Base-by-base conservation (phyloP, 2,888 invertebrate species). In the Panorpa germanica region DNA sequence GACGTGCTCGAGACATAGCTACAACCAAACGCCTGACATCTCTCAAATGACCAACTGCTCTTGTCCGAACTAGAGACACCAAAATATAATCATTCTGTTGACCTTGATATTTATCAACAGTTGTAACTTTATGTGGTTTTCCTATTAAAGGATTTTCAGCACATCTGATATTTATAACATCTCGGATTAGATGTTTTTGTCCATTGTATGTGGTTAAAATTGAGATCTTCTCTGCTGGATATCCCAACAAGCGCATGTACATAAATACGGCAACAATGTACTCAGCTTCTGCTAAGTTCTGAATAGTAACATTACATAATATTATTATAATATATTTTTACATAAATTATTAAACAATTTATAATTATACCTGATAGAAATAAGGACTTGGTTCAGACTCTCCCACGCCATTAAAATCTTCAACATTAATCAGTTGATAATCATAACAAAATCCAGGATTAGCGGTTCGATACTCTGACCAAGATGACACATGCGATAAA, bases 81-180 rank as follows among this genome's bases (percentile, higher is more conserved):
- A 99, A 63, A 35, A 99, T 91, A 46, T 86, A 91, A 56, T 99
- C 98, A 55, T 99, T 99, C 57, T 99, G 98, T 48, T 99, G 98
- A 33, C 98, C 98, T 50, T 99, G 98, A 53, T 93, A 99, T 50
- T 96, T 95, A 59, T 98, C 98, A 11, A 99, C 98, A 0, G 98
- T 99, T 1, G 85, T 82, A 15, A 85, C 72, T 63, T 90, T 93
- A 40, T 81, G 73, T 0, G 93, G 93, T 45, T 75, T 62, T 11
- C 96, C 96, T 41, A 98, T 90, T 30, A 96, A 63, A 1, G 93
- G 88, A 60, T 98, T 98, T 36, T 75, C 76, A 2, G 85, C 85
- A 53, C 96, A 98, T 30, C 96, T 65, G 22, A 77, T 75, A 49
- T 85, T 80, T 34, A 98, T 78, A 5, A 99, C 93, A 53, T 98